Evolutionary conservation across 2,888 invertebrate species (phyloP), one percentile per base, ranked within the genome.

Genomic region (Aspidiotus destructor): DNA sequence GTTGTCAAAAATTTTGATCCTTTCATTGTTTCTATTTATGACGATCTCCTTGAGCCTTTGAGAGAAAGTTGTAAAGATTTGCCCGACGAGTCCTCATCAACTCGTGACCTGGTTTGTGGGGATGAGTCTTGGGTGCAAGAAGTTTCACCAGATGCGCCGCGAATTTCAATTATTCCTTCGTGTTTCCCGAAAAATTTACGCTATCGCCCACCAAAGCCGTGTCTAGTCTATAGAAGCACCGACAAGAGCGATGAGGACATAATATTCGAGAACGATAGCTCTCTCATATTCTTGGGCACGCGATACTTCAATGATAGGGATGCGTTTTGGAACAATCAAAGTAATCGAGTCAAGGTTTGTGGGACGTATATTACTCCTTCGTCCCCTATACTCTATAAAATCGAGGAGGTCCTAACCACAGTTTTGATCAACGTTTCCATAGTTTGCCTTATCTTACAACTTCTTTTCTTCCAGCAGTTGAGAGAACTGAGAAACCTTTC

Each of bases 401-500:
- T 65, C 8, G 57, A 65, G 28, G 58, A 58, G 6, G 10, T 55
- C n/a, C 16, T 13, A 11, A 57, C 57, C 28, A 58, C 57, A 65
- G n/a, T 65, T n/a, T 44, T 65, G 41, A 65, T 65, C 42, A 65
- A 65, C 42, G 13, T 65, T n/a, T 81, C 81, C 0, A 75, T 80
- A 54, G 71, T 80, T 41, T 80, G 79, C 71, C 74, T 82, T 3
- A 65, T 78, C 13, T 72, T 80, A 7, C 80, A 80, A 71, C 74
- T 82, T n/a, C 71, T 77, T 3, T 79, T 80, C 1, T 80, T 80
- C 73, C 72, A 76, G 28, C 70, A 78, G 40, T 77, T 81, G n/a
- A 77, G 79, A 1, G 78, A 80, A 65, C 75, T 82, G 57, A 76
- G 79, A 60, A 81, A 81, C 72, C 75, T 80, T 44, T 80, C 81